These are phyloP conservation scores for Drosophila sordidula DNA, from an alignment of 2,888 invertebrate genomes.

Conservation along the genomic window DNA sequence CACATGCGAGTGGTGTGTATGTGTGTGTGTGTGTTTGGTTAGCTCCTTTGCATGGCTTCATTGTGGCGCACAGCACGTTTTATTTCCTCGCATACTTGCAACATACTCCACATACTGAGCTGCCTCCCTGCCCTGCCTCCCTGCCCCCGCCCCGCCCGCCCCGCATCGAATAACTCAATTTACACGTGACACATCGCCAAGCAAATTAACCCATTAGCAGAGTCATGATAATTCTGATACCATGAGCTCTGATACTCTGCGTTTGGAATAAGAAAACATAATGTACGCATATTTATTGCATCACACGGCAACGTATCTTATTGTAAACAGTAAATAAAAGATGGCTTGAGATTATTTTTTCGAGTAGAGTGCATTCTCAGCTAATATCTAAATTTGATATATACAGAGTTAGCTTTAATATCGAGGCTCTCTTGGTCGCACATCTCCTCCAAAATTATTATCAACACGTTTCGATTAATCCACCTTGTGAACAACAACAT, in stretches of 20 bases:
- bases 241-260: neutral
- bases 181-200: constrained; percentile 74
- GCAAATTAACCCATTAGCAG: constrained; percentile 63
- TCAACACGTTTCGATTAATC: no score
- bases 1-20: constrained; percentile 3
- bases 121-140: constrained; percentile 9
- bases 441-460: no score
- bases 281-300: neutral
- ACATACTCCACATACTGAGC: constrained; percentile 34
- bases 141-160: neutral
- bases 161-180: constrained; percentile 72
- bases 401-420: no score
- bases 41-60: constrained; percentile 77
- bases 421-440: no score
- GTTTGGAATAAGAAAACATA: neutral
- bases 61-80: constrained; percentile 79
- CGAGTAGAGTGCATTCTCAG: no score
- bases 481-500: no score
- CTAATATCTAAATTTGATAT: no score
- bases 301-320: neutral
- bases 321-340: neutral
- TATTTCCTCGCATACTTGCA: constrained; percentile 71
- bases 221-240: constrained; percentile 28
- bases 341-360: neutral
- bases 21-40: constrained; percentile 36